These are phyloP conservation scores for Chiridota heheva DNA, from an alignment of 35 echinoderm and acorn worm species.

Conservation along the genomic window DNA sequence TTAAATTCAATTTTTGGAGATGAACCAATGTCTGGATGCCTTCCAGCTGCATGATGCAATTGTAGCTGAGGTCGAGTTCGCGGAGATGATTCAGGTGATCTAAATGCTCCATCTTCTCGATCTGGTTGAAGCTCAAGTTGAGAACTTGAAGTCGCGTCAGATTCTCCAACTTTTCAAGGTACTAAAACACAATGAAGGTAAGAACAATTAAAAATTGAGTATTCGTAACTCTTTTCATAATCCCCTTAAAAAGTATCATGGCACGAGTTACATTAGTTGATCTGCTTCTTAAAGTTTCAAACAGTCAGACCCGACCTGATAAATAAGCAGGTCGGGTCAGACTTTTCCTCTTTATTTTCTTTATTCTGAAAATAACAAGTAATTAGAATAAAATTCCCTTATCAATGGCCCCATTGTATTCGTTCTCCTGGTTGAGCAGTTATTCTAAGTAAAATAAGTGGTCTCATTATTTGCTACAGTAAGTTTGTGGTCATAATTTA, in stretches of 20 bases:
- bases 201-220: not conserved
- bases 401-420: no score
- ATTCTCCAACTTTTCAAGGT: slow-evolving; percentile 89
- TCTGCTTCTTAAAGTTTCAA: no score
- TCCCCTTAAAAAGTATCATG: not conserved
- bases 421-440: no score
- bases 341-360: no score
- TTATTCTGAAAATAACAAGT: no score
- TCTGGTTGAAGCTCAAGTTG: slow-evolving; percentile 79
- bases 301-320: no score
- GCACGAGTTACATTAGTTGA: no score
- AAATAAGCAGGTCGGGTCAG: no score
- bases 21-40: slow-evolving; percentile 81
- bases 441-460: no score
- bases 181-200: slow-evolving; percentile 10
- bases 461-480: no score
- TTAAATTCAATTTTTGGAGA: slow-evolving; percentile 77
- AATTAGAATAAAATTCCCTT: no score
- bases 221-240: not conserved
- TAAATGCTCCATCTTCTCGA: slow-evolving; percentile 73
- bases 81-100: slow-evolving; percentile 59
- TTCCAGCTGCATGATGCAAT: slow-evolving; percentile 74
- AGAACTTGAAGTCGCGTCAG: slow-evolving; percentile 74
- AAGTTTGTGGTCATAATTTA: no score
- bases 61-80: slow-evolving; percentile 87